Evolutionary conservation across 2,113 vertebrate genomes (phyloP), one percentile per base, ranked within the genome.

Genomic region (Stigmatopora argus): DNA sequence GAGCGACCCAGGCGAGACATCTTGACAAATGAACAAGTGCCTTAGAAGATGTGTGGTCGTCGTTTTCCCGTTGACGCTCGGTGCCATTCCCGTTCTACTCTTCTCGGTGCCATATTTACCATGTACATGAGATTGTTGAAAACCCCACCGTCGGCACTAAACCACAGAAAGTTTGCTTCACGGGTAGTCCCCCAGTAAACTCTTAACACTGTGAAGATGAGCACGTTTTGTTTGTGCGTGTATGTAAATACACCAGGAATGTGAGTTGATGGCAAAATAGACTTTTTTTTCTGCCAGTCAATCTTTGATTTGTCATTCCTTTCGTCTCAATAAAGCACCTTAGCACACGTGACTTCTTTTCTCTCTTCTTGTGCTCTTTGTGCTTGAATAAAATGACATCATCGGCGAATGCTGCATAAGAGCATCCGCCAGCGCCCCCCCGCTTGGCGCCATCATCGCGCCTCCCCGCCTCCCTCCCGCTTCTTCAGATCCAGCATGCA

Each of bases 301-400:
- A 78, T 52, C 47, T 69, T 88, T 86, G 65, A 85, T 90, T 90
- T 87, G 87, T 86, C 74, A 72, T 72, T 78, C 66, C 63, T 75
- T 84, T 89, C 80, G 75, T 85, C 87, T 79, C 77, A 92, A 91
- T 91, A 92, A 92, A 92, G 91, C 91, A 92, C 90, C 87, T 92
- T 91, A 84, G 84, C 90, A 90, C 88, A 85, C 83, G 83, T 81
- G 82, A 84, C 67, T 74, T 70, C 1, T 78, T 73, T 74, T 69
- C 66, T 77, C 65, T 78, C 65, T 69, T 72, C 80, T 84, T 72
- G 45, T 80, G 69, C 61, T 83, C 86, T 84, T 84, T 88, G 83
- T 86, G 85, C 75, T 81, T 76, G 77, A 69, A 73, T 53, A 85
- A 31, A 82, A 88, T 89, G 85, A 89, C 86, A 85, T 89, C 87